Percentiles rank a stretch among this genome's conserved stretches.
These are phyloP conservation scores for Platichthys flesus DNA, from an alignment of 2,113 vertebrate genomes.

Conservation along the genomic window DNA sequence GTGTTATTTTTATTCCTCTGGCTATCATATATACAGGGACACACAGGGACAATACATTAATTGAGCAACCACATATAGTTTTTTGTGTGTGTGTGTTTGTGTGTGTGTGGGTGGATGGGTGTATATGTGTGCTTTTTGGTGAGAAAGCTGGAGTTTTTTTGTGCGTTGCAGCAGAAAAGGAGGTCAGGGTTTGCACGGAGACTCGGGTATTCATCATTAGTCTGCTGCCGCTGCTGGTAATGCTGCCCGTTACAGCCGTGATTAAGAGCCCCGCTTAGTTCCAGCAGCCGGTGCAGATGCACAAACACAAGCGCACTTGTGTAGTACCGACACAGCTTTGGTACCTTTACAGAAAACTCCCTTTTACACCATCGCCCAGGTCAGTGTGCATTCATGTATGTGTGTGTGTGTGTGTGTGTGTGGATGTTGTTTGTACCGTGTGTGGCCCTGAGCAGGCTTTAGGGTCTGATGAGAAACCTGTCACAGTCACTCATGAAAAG, in stretches of 20 bases:
- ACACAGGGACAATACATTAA: conserved; percentile 50
- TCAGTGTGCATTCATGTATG: conserved; percentile 16
- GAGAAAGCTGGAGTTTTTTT: conserved; percentile 71
- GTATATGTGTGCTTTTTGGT: conserved; percentile 45
- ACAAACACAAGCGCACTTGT: conserved; percentile 43
- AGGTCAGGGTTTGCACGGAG: conserved; percentile 85
- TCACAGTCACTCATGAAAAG: conserved; percentile 77
- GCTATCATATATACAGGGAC: conserved; percentile 45
- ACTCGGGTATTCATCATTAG: conserved; percentile 86
- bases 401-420: conserved; percentile 29
- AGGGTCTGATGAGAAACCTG: conserved; percentile 71
- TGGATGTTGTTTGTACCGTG: conserved; percentile 48
- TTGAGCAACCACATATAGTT: conserved; percentile 43
- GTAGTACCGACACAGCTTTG: neutral
- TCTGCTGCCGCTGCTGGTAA: conserved; percentile 81
- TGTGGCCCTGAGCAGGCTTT: conserved; percentile 57
- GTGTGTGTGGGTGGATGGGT: conserved; percentile 10
- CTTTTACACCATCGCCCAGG: conserved; percentile 34
- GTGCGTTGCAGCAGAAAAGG: conserved; percentile 84
- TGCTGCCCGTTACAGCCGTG: conserved; percentile 81
- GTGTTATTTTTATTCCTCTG: neutral
- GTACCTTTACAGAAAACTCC: conserved; percentile 47
- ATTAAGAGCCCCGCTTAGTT: conserved; percentile 84
- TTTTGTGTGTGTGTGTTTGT: conserved; percentile 29
- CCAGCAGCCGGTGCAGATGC: conserved; percentile 72